Base-by-base conservation (phyloP, 2,113 vertebrate species). In the Stomatorhinus ivindoensis region DNA sequence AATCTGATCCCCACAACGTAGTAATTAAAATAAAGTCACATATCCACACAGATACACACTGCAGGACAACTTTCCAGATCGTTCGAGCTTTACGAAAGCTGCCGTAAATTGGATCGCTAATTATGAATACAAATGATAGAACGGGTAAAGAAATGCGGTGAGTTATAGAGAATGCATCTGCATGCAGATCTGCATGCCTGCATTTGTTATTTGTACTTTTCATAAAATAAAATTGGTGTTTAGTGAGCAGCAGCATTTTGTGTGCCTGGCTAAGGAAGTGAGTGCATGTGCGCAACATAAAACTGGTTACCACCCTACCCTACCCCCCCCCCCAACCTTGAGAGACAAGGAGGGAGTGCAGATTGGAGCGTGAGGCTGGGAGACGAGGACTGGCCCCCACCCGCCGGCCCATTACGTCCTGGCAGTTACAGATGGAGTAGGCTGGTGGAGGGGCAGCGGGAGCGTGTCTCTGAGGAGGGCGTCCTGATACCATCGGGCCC, bases 381-480 rank as follows among this genome's bases (percentile, higher is more conserved):
- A 80, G 21, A 46, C 9, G 44, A 53, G 44, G 69, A 91, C 27
- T 87, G 88, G 27, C 89, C 90, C 91, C 90, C 85, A 51, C 85
- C 85, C 50, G 1, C 88, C 89, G 91, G 48, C 89, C 91, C 90
- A 93, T 93, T 93, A 93, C 42, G 35, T 44, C 83, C 86, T 92
- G 92, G 89, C 92, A 92, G 90, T 91, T 92, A 93, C 91, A 84
- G 90, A 93, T 92, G 91, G 90, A 86, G 76, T 53, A 89, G 91
- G 87, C 91, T 88, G 88, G 47, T 53, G 24, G 85, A 88, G 61
- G 58, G 76, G 53, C 87, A 87, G 55, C 47, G 17, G 61, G 83
- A 86, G 88, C 51, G 27, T 86, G 55, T 89, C 83, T 89, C 65
- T 76, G 88, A 88, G 88, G 50, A 84, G 65, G 89, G 88, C 58